Conservation (phyloP, 2,113 vertebrate genomes). For the Heterotilapia buettikoferi region DNA sequence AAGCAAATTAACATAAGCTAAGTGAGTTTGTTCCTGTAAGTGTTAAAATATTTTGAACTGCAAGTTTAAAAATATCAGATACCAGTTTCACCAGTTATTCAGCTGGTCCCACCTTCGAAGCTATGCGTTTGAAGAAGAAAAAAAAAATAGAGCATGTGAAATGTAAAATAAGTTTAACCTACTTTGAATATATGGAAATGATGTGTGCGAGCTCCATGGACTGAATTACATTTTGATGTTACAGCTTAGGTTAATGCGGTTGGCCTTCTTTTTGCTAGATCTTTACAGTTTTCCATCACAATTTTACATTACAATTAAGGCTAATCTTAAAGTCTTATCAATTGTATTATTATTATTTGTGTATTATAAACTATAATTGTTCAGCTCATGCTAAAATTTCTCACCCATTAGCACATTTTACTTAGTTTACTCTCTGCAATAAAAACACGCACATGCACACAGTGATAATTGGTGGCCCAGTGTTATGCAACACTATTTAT, state of each 20-base stretch:
- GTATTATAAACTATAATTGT: background rate
- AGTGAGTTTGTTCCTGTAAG: background rate
- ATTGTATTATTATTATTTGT: background rate
- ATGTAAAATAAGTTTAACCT: conserved; percentile 4
- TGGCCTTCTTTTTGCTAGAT: background rate
- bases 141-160: background rate
- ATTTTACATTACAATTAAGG: background rate
- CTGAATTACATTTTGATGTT: background rate
- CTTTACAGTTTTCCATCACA: background rate
- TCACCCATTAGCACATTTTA: background rate
- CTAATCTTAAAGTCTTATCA: background rate
- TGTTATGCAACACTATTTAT: conserved; percentile 54
- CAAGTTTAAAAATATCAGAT: background rate
- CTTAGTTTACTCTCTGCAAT: background rate
- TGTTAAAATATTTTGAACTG: background rate
- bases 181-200: conserved; percentile 59
- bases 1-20: background rate
- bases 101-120: background rate
- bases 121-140: background rate
- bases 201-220: background rate
- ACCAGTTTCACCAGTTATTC: background rate
- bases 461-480: conserved; percentile 12
- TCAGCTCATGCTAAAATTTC: background rate
- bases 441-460: conserved; percentile 15
- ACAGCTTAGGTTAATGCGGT: background rate